Conservation (phyloP, 2,888 invertebrate species). For the Drosophila parthenogenetica region DNA sequence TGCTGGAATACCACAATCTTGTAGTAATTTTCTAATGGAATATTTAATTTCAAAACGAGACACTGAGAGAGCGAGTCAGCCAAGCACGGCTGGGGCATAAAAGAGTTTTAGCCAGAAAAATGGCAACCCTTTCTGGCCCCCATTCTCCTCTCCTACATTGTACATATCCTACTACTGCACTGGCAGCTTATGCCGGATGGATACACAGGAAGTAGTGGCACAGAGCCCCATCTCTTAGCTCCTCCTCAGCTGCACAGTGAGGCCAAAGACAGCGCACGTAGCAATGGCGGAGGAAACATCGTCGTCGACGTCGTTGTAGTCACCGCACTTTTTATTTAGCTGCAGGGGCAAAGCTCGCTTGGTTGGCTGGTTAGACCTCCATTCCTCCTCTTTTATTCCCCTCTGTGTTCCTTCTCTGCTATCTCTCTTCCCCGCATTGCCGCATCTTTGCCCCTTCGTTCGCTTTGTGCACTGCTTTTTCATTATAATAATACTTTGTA, state of each 20-base stretch:
- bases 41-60: conserved; percentile 81
- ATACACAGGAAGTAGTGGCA: conserved; percentile 75
- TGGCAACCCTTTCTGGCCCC: conserved; percentile 68
- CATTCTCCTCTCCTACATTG: neutral
- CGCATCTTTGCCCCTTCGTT: conserved; percentile 38
- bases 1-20: conserved; percentile 77
- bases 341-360: conserved; percentile 66
- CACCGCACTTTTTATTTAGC: conserved; percentile 67
- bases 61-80: conserved; percentile 52
- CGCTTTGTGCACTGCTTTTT: conserved; percentile 82
- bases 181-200: conserved; percentile 75
- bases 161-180: neutral
- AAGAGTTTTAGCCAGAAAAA: conserved; percentile 65
- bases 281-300: conserved; percentile 59
- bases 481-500: conserved; percentile 85
- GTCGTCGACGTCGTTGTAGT: conserved; percentile 43
- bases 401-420: neutral
- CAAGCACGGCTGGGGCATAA: conserved; percentile 43
- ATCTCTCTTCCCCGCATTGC: conserved; percentile 13
- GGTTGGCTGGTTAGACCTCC: conserved; percentile 39
- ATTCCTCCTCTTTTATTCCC: conserved; percentile 9
- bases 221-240: conserved; percentile 21
- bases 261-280: conserved; percentile 69
- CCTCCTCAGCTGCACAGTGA: conserved; percentile 19
- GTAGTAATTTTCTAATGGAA: conserved; percentile 83